Evolutionary conservation across 1,140 invertebrate genomes (phyloP).

Genomic region (Melipona quadrifasciata): DNA sequence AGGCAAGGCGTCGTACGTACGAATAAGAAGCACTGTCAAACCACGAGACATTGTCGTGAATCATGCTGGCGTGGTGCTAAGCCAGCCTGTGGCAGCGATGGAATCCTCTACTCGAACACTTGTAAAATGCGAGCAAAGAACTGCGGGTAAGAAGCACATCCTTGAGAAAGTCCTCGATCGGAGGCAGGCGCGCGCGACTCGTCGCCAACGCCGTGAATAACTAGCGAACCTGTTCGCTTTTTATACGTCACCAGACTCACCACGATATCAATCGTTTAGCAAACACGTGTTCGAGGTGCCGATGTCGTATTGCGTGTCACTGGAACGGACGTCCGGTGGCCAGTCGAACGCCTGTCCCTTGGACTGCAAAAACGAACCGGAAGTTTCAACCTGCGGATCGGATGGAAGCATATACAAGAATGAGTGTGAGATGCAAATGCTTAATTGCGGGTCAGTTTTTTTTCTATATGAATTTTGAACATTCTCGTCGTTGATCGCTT

Average conservation of each 20-base stretch:
- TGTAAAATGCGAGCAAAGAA: conserved; percentile 96
- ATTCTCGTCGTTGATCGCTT: background rate
- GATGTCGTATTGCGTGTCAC: conserved; percentile 92
- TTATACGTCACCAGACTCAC: background rate
- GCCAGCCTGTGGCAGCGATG: conserved; percentile 95
- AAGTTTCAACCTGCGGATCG: conserved; percentile 90
- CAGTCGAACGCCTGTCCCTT: conserved; percentile 86
- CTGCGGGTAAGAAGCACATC: conserved; percentile 86
- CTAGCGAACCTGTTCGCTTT: background rate
- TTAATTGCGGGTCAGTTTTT: conserved; percentile 91
- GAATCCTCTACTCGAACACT: conserved; percentile 93
- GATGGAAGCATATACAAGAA: conserved; percentile 94
- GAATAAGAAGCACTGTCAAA: conserved; percentile 94
- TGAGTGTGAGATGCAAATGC: conserved; percentile 94
- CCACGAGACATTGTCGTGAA: conserved; percentile 94
- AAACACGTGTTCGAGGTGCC: conserved; percentile 96
- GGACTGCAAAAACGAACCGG: conserved; percentile 85
- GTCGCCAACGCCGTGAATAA: background rate
- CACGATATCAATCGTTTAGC: conserved; percentile 79
- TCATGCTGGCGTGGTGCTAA: conserved; percentile 94
- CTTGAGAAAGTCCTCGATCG: conserved; percentile 3
- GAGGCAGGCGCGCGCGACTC: background rate
- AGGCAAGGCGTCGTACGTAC: conserved; percentile 92
- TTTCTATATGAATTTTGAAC: background rate
- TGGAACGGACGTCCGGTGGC: conserved; percentile 86